Evolutionary conservation across 2,797 vertebrate genomes (phyloP).

Genomic region (Pteronotus mesoamericanus): DNA sequence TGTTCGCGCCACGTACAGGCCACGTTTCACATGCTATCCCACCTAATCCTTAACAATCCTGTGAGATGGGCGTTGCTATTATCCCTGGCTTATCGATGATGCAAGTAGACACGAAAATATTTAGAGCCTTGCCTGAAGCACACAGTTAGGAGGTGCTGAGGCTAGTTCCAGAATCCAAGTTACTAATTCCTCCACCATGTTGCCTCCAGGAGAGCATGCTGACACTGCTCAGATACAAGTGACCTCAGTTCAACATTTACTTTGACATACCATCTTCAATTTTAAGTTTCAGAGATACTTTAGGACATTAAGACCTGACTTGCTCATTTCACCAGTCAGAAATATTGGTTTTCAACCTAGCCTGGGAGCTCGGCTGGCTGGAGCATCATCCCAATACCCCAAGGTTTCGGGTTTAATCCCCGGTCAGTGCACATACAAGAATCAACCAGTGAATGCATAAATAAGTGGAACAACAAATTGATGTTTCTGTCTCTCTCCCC

Average conservation of each 20-base stretch:
- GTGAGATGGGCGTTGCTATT: background rate
- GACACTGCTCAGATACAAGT: background rate
- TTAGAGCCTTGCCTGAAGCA: background rate
- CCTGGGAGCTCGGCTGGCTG: too few relatives aligned
- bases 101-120: background rate
- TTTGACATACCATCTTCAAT: background rate
- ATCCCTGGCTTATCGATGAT: background rate
- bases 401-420: too few relatives aligned
- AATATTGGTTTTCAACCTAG: background rate
- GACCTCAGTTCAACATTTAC: background rate
- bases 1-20: background rate
- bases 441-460: too few relatives aligned
- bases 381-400: too few relatives aligned
- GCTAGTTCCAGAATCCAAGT: background rate
- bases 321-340: background rate
- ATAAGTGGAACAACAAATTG: too few relatives aligned
- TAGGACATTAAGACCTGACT: background rate
- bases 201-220: background rate
- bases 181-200: background rate
- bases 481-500: too few relatives aligned
- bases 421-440: too few relatives aligned
- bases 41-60: background rate
- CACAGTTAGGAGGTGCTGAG: background rate
- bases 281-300: background rate
- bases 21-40: background rate